phyloP scores from a whole-genome alignment of 2,888 invertebrate species.

The Drosophila nigritarsus region DNA sequence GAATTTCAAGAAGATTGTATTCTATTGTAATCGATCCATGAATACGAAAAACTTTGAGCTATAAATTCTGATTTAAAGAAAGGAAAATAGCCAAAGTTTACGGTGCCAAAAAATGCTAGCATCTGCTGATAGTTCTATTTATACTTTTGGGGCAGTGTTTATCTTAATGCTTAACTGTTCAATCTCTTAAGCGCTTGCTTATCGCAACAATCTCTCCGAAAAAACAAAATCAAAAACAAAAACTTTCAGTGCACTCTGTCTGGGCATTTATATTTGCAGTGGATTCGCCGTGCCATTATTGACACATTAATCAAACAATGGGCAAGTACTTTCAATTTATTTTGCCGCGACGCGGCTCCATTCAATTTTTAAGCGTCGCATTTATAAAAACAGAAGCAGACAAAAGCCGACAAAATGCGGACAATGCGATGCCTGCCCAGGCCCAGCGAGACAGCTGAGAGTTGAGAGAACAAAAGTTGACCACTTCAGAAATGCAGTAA shows the following conservation, averaged over 20 bases:
- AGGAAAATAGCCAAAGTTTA: background rate
- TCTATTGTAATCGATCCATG: background rate
- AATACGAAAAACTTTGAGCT: background rate
- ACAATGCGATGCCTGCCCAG: conserved; percentile 28
- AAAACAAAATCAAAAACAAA: conserved; percentile 11
- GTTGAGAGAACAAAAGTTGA: conserved; percentile 35
- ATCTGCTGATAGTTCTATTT: background rate
- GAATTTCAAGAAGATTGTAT: background rate
- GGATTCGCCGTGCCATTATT: conserved; percentile 61
- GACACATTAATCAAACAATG: conserved; percentile 80
- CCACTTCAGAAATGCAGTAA: conserved; percentile 48
- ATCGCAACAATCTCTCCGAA: background rate
- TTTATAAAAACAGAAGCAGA: conserved; percentile 58
- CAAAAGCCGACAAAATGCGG: conserved; percentile 60
- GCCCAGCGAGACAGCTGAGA: background rate
- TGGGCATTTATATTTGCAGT: conserved; percentile 13
- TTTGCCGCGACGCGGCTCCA: conserved; percentile 59
- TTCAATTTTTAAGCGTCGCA: conserved; percentile 59
- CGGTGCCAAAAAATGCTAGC: background rate
- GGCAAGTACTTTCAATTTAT: conserved; percentile 80
- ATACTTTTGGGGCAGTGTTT: background rate
- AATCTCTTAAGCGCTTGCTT: conserved; percentile 22
- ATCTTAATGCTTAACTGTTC: conserved; percentile 5
- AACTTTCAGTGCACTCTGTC: conserved; percentile 17
- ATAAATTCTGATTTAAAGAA: background rate